Evolutionary conservation across 1,140 invertebrate genomes (phyloP).

Genomic region (Ericerus pela): DNA sequence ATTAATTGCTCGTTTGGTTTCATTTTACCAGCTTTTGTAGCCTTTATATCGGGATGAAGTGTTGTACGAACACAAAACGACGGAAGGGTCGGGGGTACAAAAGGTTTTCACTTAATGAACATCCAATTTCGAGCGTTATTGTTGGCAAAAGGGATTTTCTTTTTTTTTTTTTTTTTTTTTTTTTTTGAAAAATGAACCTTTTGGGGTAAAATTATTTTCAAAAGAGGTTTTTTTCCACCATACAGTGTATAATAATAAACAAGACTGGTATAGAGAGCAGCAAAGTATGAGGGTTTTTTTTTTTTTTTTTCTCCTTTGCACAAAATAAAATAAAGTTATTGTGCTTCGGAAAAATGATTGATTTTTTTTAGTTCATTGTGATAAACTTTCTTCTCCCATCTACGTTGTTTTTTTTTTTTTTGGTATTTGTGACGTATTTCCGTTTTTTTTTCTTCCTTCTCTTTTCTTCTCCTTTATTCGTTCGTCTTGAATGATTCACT

Average conservation of each 20-base stretch:
- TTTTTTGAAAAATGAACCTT: constrained; percentile 3
- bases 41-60: neutral
- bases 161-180: constrained; percentile 1
- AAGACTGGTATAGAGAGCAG: neutral
- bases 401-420: no score
- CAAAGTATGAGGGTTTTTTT: neutral
- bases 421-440: no score
- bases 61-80: neutral
- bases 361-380: no score
- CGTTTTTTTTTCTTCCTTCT: no score
- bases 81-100: neutral
- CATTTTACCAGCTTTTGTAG: constrained; percentile 12
- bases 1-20: constrained; percentile 12
- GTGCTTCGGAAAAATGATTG: constrained; percentile 7
- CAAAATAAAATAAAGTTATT: constrained; percentile 3
- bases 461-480: no score
- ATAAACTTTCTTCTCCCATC: no score
- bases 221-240: no score
- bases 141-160: constrained; percentile 5
- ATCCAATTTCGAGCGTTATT: constrained; percentile 9
- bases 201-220: neutral
- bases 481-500: no score
- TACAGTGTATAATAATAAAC: neutral
- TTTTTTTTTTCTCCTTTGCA: neutral
- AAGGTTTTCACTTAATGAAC: constrained; percentile 12